phyloP scores from a whole-genome alignment of 2,113 vertebrate species.

The Rhinopomastus cyanomelas region DNA sequence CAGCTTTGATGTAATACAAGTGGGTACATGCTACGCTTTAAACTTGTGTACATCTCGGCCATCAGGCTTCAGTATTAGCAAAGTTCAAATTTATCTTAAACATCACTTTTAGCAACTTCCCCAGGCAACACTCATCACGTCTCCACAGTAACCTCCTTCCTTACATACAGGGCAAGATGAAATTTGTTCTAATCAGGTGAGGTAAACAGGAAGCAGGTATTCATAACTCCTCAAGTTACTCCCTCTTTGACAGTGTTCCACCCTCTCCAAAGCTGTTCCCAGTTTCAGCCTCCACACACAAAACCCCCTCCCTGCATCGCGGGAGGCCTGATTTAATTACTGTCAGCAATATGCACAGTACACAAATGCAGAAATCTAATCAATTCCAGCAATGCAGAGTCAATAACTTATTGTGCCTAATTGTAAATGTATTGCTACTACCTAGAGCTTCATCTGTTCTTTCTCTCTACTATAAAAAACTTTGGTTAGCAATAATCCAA shows the following conservation, averaged over 20 bases:
- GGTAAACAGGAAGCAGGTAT: slow-evolving; percentile 3
- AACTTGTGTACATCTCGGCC: slow-evolving; percentile 50
- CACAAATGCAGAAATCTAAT: background rate
- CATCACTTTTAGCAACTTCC: slow-evolving; percentile 52
- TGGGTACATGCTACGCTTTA: slow-evolving; percentile 67
- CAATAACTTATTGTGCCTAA: background rate
- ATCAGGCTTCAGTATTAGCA: slow-evolving; percentile 66
- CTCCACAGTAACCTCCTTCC: slow-evolving; percentile 36
- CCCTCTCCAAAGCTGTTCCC: background rate
- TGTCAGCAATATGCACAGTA: background rate
- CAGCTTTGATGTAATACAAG: slow-evolving; percentile 61
- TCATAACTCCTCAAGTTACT: background rate
- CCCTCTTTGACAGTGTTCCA: background rate
- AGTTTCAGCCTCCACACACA: background rate
- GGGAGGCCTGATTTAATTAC: background rate
- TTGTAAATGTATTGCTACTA: background rate
- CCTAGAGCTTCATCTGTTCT: background rate
- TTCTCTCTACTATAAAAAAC: background rate
- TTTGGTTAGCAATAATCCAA: background rate
- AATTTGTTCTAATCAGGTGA: slow-evolving; percentile 50
- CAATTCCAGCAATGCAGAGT: background rate
- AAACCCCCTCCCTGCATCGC: background rate
- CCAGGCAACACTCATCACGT: slow-evolving; percentile 18
- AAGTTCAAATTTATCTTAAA: slow-evolving; percentile 49
- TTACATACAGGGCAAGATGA: slow-evolving; percentile 47